Evolutionary conservation across 1,140 invertebrate genomes (phyloP).

Genomic region (Phenacoccus solenopsis): DNA sequence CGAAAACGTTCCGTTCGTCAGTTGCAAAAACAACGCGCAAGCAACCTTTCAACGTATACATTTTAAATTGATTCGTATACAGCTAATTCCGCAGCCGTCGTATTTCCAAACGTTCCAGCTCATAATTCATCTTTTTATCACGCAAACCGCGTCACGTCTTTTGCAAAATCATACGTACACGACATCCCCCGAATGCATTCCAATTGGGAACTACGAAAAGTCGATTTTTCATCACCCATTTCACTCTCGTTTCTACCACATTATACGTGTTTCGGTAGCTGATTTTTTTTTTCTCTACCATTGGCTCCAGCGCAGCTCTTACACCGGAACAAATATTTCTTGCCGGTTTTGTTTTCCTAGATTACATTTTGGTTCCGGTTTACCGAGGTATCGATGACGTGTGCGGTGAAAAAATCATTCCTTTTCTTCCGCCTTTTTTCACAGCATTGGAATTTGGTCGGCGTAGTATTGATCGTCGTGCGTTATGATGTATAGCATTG

Average conservation of each 20-base stretch:
- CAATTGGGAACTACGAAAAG: neutral
- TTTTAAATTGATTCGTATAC: neutral
- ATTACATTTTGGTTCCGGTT: neutral
- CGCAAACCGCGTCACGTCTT: neutral
- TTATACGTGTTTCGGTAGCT: neutral
- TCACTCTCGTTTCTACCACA: neutral
- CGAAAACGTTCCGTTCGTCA: neutral
- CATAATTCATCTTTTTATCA: slow-evolving; percentile 3
- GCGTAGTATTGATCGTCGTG: neutral
- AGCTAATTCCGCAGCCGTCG: no score
- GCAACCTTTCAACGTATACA: neutral
- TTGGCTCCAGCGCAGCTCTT: neutral
- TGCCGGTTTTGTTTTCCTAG: neutral
- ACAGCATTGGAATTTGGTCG: neutral
- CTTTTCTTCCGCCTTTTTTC: neutral
- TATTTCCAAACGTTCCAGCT: neutral
- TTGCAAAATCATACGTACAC: neutral
- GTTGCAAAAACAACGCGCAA: neutral
- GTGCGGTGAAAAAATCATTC: neutral
- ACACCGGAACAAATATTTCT: neutral
- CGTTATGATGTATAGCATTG: neutral
- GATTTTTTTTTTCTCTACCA: neutral
- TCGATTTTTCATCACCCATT: neutral
- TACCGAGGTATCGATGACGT: neutral
- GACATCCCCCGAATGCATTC: neutral